Base-by-base conservation (phyloP, 2,888 invertebrate genomes). In the Gymnosoma rotundatum region DNA sequence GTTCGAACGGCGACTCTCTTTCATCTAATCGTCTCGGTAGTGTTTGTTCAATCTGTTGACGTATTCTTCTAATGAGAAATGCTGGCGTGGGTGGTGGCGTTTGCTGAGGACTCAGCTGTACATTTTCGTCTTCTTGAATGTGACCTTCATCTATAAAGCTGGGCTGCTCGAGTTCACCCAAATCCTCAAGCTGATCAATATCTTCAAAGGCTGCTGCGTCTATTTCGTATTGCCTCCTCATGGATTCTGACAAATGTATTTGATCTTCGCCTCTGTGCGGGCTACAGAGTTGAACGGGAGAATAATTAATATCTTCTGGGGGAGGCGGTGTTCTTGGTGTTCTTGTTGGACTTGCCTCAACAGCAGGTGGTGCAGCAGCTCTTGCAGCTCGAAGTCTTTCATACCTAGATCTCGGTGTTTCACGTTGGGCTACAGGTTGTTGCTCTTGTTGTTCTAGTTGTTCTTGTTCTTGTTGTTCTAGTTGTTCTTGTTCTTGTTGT, bases 401-500 rank as follows among this genome's bases (percentile, higher is more conserved):
- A 25, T 73, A 83, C 56, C 83, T 72, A 9, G 66, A 25, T 76
- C 50, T 58, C 20, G 79, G 70, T 16, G 83, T 52, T 74, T 78
- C 74, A 20, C 8, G 18, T 20, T n/a, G n/a, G n/a, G 20, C 56
- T 5, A 0, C 38, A 38, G 8, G 9, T n/a, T n/a, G n/a, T n/a
- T n/a, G n/a, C n/a, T n/a, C n/a, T n/a, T n/a, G n/a, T n/a, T n/a
- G n/a, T n/a, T n/a, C n/a, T n/a, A n/a, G n/a, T n/a, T n/a, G n/a
- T n/a, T n/a, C n/a, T n/a, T n/a, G n/a, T n/a, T n/a, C n/a, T n/a
- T n/a, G n/a, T n/a, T n/a, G n/a, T n/a, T n/a, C n/a, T n/a, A n/a
- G n/a, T n/a, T n/a, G n/a, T n/a, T n/a, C n/a, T n/a, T n/a, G n/a
- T n/a, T n/a, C n/a, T n/a, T n/a, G n/a, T n/a, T n/a, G n/a, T n/a